A percentile compares a stretch with the other conserved stretches of the same genome.
Evolutionary conservation across 2,888 invertebrate genomes (phyloP).

Genomic region (Auanema sp.): DNA sequence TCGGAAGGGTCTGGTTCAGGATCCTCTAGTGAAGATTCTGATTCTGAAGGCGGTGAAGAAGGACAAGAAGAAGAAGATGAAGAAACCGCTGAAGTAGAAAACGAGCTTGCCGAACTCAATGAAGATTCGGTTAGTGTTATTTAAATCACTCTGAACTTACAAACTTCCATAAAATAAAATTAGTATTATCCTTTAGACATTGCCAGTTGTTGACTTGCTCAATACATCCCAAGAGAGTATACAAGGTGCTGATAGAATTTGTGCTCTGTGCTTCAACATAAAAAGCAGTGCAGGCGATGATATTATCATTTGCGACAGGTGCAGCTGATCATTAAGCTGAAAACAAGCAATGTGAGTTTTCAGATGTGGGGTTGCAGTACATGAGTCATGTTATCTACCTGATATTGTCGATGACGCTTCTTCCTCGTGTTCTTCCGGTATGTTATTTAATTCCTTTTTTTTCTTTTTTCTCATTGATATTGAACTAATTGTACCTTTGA

Average conservation of each 20-base stretch:
- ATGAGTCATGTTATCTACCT: conserved; percentile 58
- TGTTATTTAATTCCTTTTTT: not conserved
- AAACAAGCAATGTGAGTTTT: conserved; percentile 9
- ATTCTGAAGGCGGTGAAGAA: conserved; percentile 17
- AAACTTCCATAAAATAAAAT: too few species aligned
- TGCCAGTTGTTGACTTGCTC: too few species aligned
- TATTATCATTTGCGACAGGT: conserved; percentile 55
- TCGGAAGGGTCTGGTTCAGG: conserved; percentile 11
- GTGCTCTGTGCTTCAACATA: conserved; percentile 52
- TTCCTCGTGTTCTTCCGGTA: conserved; percentile 72
- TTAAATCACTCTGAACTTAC: too few species aligned
- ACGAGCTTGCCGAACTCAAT: conserved; percentile 3
- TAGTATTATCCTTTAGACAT: too few species aligned
- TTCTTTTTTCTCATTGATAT: not conserved
- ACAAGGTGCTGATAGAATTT: conserved; percentile 23
- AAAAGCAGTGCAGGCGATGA: conserved; percentile 28
- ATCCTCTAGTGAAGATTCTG: not conserved
- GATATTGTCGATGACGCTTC: conserved; percentile 24
- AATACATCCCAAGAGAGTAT: too few species aligned
- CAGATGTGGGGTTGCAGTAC: conserved; percentile 59
- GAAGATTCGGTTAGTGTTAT: not conserved
- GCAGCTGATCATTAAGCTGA: conserved; percentile 3
- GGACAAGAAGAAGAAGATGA: conserved; percentile 30
- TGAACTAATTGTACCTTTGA: not conserved
- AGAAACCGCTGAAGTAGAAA: conserved; percentile 24